phyloP scores from a whole-genome alignment of 1,140 invertebrate species.

The Drosophila santomea region DNA sequence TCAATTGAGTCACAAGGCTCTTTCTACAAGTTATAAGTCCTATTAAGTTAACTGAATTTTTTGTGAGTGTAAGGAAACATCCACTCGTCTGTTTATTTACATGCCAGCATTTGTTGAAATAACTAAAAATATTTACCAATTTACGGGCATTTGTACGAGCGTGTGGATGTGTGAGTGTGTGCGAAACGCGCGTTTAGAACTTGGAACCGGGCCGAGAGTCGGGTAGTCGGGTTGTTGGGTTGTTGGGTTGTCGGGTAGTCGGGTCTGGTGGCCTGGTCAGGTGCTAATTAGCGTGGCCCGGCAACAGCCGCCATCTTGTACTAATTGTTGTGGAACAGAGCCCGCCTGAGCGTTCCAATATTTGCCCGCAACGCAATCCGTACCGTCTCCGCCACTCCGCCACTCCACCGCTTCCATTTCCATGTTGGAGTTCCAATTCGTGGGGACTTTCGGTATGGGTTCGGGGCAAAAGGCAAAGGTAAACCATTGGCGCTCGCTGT shows the following conservation, averaged over 20 bases:
- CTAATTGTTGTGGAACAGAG: constrained; percentile 82
- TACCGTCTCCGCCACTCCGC: background rate
- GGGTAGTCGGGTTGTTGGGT: background rate
- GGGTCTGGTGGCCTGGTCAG: constrained; percentile 53
- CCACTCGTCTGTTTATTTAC: constrained; percentile 62
- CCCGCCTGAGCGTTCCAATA: constrained; percentile 70
- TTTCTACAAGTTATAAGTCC: background rate
- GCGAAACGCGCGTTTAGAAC: constrained; percentile 75
- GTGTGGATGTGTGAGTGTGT: constrained; percentile 18
- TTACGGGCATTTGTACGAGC: constrained; percentile 30
- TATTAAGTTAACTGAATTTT: background rate
- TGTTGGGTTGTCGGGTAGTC: background rate
- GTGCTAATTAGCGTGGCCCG: constrained; percentile 78
- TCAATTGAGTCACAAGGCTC: too few relatives aligned
- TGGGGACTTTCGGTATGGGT: background rate
- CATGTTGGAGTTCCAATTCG: constrained; percentile 10
- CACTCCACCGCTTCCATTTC: background rate
- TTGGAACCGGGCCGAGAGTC: constrained; percentile 53
- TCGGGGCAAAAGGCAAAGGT: constrained; percentile 19
- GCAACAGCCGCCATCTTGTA: constrained; percentile 82
- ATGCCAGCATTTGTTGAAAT: constrained; percentile 69
- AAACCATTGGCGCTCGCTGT: constrained; percentile 20
- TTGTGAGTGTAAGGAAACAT: constrained; percentile 11
- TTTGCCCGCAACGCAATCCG: constrained; percentile 59
- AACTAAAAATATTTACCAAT: constrained; percentile 77